Base-by-base conservation (phyloP, 2,113 vertebrate genomes). In the Lasiurus borealis region DNA sequence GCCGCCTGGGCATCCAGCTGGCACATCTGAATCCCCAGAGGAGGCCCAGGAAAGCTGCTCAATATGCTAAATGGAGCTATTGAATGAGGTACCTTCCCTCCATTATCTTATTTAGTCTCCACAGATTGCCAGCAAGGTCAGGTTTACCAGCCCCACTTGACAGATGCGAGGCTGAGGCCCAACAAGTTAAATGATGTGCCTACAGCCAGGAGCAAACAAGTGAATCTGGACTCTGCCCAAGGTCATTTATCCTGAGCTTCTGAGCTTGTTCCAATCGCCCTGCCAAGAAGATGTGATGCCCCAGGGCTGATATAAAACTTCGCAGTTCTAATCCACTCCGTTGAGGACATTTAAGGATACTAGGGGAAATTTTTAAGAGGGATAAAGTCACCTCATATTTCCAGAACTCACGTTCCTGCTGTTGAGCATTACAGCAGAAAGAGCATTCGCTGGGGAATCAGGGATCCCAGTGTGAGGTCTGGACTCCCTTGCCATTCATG, bases 401-500 rank as follows among this genome's bases (percentile, higher is more conserved):
- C n/a, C 31, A 25, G 4, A 48, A 7, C 7, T 2, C 40, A 8
- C 10, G 0, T 68, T 59, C 29, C 10, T 44, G 44, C 50, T 48
- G 4, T 50, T 46, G 31, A 54, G 59, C 86, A 34, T 50, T 88
- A 54, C 3, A 29, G 21, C 25, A 82, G 44, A 31, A 81, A 52
- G 5, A 84, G 13, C 50, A 6, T 7, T 73, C 21, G 8, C 40
- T 57, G 19, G 15, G 46, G 40, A 69, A 31, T 48, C 40, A n/a
- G 6, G 34, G 64, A 78, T 11, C 11, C 0, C 2, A 9, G 16
- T 40, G 44, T 0, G 0, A 82, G 34, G 5, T 44, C 4, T 3
- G 2, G 52, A 36, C 34, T 34, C 29, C 10, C n/a, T 66, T 27
- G 46, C 21, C n/a, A 27, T 78, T 83, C 9, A 73, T 13, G 8